Conservation (phyloP, 2,797 vertebrate species). For the Glossophaga mutica region DNA sequence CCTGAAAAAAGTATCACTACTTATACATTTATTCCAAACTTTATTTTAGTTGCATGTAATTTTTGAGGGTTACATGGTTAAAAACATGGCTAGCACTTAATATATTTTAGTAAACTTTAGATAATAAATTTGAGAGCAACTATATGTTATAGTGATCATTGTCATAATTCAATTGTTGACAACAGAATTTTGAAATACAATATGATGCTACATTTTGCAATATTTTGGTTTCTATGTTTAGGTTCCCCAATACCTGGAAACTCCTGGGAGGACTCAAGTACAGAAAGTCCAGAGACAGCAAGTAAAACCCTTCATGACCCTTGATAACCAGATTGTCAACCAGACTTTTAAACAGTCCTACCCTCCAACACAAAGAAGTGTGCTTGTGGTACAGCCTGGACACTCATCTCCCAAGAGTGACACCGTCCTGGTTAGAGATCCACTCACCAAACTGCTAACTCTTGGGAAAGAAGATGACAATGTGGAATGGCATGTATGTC, state of each 20-base stretch:
- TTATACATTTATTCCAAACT: neutral
- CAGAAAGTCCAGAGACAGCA: slow-evolving; percentile 91
- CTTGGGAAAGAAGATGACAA: slow-evolving; percentile 86
- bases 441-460: slow-evolving; percentile 86
- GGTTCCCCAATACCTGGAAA: slow-evolving; percentile 94
- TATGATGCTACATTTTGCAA: neutral
- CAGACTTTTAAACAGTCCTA: slow-evolving; percentile 84
- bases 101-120: neutral
- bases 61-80: neutral
- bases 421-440: slow-evolving; percentile 83
- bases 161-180: neutral
- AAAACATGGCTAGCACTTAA: neutral
- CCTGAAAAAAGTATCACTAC: neutral
- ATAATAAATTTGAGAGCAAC: neutral
- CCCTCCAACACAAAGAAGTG: slow-evolving; percentile 82
- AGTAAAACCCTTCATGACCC: slow-evolving; percentile 92
- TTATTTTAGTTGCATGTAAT: slow-evolving; percentile 6
- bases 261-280: slow-evolving; percentile 89
- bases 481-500: slow-evolving; percentile 83
- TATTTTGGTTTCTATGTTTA: slow-evolving; percentile 73
- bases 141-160: neutral
- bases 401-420: slow-evolving; percentile 85
- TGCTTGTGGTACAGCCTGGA: slow-evolving; percentile 86
- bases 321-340: slow-evolving; percentile 88
- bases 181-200: neutral